Conservation (phyloP, 2,797 vertebrate genomes). For the Sarcoramphus papa region DNA sequence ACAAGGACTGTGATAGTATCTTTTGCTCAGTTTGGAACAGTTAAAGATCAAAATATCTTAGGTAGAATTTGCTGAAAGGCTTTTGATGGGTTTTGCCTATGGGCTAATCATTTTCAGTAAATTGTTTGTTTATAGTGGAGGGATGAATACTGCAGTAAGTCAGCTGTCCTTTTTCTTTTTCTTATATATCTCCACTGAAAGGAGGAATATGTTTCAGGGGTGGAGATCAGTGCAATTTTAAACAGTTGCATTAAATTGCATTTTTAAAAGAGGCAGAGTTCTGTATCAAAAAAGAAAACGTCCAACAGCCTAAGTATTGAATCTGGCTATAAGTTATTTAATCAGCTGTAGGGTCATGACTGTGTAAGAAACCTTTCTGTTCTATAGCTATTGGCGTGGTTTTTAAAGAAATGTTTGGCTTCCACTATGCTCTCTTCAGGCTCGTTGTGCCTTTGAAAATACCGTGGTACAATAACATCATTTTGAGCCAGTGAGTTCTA, state of each 20-base stretch:
- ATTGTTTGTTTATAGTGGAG: constrained; percentile 14
- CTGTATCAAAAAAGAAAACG: background rate
- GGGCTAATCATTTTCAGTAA: constrained; percentile 14
- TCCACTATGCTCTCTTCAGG: background rate
- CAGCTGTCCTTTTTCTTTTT: background rate
- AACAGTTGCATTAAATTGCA: background rate
- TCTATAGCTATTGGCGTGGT: background rate
- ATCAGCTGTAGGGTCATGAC: background rate
- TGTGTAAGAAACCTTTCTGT: background rate
- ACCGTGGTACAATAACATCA: background rate
- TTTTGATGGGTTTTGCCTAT: constrained; percentile 22
- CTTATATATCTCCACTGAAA: background rate
- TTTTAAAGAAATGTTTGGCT: background rate
- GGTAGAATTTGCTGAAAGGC: background rate
- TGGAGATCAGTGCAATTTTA: background rate
- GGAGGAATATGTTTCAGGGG: background rate
- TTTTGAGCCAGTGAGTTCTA: background rate
- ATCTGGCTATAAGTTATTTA: background rate
- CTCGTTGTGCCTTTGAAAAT: background rate
- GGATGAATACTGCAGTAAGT: background rate
- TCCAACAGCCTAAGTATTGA: background rate
- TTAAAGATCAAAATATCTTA: background rate
- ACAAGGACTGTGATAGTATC: background rate
- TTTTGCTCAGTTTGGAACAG: background rate
- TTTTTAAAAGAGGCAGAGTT: background rate